Conservation (phyloP, 1,140 invertebrate species). For the Hylaeus anthracinus region DNA sequence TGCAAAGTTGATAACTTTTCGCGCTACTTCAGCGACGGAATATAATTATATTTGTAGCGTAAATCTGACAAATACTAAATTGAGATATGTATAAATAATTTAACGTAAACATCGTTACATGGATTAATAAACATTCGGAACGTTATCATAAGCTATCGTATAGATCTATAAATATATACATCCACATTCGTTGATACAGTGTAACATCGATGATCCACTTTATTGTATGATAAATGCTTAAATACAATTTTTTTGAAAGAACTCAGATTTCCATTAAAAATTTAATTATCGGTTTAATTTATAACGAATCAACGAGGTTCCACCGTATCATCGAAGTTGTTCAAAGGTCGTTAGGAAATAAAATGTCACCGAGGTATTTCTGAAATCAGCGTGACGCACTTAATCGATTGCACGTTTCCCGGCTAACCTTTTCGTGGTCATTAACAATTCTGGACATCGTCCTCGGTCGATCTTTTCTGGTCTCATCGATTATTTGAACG, state of each 20-base stretch:
- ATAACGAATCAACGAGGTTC: background rate
- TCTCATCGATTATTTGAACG: constrained; percentile 21
- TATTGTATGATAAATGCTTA: background rate
- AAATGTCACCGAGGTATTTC: constrained; percentile 17
- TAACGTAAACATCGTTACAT: constrained; percentile 1
- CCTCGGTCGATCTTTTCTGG: constrained; percentile 1
- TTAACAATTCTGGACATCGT: constrained; percentile 6
- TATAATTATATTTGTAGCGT: background rate
- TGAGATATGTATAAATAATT: constrained; percentile 6
- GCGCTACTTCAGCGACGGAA: background rate
- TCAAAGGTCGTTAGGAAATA: constrained; percentile 20
- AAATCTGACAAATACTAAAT: background rate
- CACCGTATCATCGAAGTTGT: background rate
- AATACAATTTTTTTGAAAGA: background rate
- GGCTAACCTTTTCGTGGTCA: constrained; percentile 27
- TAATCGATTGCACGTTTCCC: constrained; percentile 41
- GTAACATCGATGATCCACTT: background rate
- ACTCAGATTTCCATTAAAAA: no score
- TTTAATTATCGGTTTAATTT: background rate
- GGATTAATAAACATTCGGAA: background rate
- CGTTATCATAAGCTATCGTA: background rate
- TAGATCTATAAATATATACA: background rate
- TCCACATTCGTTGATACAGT: background rate
- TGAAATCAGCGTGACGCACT: background rate
- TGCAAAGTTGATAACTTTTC: constrained; percentile 8